Base-by-base conservation (phyloP, 2,797 vertebrate species). In the Enteromius fasciolatus region DNA sequence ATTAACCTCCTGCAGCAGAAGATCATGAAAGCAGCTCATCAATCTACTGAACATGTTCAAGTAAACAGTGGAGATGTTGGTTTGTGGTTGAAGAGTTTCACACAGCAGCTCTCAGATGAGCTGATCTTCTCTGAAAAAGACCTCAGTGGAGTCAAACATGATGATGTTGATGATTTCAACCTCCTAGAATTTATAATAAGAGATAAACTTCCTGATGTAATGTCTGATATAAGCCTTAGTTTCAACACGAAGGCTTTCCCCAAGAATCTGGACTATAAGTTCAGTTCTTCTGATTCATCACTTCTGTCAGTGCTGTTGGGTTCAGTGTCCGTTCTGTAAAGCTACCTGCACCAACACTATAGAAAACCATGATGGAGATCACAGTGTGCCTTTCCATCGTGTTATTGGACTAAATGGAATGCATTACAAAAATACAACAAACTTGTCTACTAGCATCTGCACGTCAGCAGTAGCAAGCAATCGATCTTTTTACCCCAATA, bases 221-320 rank as follows among this genome's bases (percentile, higher is more conserved):
- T 75, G 5, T 1, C 0, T 28, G 28, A 3, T 1, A 28, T 28
- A 0, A 6, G 2, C 0, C 14, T 57, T 17, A 61, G 14, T 4
- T 39, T 75, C 6, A 74, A 46, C 18, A 41, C 1, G 44, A 0
- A 44, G 0, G 5, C 0, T 1, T 70, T 48, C 48, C 1, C 41
- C 18, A 15, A 0, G 18, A 70, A 70, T 0, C 23, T 70, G 4
- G 44, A 70, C 15, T 0, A 0, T 0, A 70, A 28, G 0, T 2
- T 10, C 0, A 70, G 15, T 2, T 93, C 54, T 82, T 66, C 33
- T 85, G 20, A 66, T 46, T 12, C 41, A 79, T 39, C 72, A 67
- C 23, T 39, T 83, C 1, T 59, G 85, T 66, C 52, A 14, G 20
- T 77, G 78, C 20, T 86, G 85, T 57, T 86, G 85, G 85, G 73